Percentiles rank a stretch among this genome's conserved stretches.
Evolutionary conservation across 1,140 invertebrate species (phyloP).

Genomic region (Drosophila ogumai): DNA sequence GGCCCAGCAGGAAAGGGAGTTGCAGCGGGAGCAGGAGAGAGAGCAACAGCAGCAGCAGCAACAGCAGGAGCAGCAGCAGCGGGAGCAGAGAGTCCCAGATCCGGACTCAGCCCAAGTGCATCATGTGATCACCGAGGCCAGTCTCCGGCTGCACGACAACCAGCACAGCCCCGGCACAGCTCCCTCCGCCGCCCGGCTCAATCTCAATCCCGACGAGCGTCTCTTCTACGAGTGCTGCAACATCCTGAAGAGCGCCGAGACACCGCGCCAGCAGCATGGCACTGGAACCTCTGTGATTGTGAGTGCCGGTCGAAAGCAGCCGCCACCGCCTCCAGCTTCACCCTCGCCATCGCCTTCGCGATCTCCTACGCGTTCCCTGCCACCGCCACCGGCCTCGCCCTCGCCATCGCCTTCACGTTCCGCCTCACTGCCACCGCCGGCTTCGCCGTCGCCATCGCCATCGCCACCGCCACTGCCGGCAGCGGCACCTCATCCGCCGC

Average conservation of each 20-base stretch:
- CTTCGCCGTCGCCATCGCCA: constrained; percentile 12
- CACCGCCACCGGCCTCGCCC: constrained; percentile 28
- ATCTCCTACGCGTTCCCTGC: neutral
- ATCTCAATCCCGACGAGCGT: constrained; percentile 83
- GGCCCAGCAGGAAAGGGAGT: constrained; percentile 9
- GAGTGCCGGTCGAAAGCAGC: constrained; percentile 30
- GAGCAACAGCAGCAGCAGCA: neutral
- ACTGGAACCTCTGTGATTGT: constrained; percentile 42
- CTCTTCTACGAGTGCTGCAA: constrained; percentile 84
- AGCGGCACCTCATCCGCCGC: neutral
- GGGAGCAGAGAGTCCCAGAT: neutral
- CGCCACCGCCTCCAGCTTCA: constrained; percentile 28
- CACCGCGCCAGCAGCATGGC: constrained; percentile 39
- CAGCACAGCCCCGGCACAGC: constrained; percentile 50
- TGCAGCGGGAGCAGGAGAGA: neutral
- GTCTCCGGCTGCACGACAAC: constrained; percentile 63
- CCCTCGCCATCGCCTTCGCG: constrained; percentile 19
- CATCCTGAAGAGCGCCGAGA: constrained; percentile 80
- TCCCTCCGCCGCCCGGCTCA: constrained; percentile 55
- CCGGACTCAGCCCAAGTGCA: constrained; percentile 9
- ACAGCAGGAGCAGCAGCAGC: neutral
- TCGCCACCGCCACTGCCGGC: neutral
- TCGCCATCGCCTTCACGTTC: constrained; percentile 25
- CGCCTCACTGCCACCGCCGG: constrained; percentile 13
- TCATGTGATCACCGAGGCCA: constrained; percentile 71